Conservation (phyloP, 1,140 invertebrate genomes). For the Formica selysi region DNA sequence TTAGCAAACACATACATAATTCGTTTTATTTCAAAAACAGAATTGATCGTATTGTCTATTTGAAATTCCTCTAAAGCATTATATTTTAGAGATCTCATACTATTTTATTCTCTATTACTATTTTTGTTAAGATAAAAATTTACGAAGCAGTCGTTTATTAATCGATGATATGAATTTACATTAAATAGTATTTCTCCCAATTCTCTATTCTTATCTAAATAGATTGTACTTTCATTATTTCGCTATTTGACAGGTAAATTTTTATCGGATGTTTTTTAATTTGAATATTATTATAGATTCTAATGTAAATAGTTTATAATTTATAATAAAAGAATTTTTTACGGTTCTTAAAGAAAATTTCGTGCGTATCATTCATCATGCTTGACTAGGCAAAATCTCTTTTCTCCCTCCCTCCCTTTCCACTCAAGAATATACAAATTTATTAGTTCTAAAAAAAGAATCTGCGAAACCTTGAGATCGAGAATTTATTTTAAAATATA, state of each 20-base stretch:
- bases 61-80: background rate
- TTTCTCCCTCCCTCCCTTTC: no score
- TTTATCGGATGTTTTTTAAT: background rate
- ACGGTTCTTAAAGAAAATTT: constrained; percentile 8
- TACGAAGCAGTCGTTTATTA: background rate
- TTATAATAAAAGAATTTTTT: background rate
- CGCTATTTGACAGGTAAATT: background rate
- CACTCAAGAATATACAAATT: background rate
- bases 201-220: background rate
- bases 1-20: background rate
- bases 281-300: background rate
- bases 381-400: background rate
- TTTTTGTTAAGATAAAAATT: constrained; percentile 15
- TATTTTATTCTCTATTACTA: background rate
- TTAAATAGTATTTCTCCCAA: background rate
- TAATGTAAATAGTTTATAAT: background rate
- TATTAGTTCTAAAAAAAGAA: background rate
- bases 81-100: background rate
- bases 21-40: background rate
- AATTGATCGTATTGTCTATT: background rate
- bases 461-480: constrained; percentile 19
- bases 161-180: background rate
- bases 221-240: background rate
- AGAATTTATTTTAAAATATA: constrained; percentile 48
- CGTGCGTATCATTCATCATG: background rate